Conservation (phyloP, 2,113 vertebrate genomes). For the Crocuta crocuta region DNA sequence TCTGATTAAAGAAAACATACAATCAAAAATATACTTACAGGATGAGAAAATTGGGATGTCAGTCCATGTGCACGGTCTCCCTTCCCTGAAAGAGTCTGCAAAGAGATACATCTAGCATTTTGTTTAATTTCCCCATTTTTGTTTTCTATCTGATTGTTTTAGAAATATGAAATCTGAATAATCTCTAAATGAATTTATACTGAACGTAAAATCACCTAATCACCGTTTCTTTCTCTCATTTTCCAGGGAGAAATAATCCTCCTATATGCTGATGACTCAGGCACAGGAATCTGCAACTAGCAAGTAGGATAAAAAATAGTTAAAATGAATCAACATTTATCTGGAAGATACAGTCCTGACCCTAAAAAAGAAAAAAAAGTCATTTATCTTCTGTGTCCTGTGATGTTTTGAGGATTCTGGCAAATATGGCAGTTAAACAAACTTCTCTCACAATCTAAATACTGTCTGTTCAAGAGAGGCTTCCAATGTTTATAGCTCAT, state of each 20-base stretch:
- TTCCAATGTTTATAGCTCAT: slow-evolving; percentile 85
- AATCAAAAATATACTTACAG: slow-evolving; percentile 58
- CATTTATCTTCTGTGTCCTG: slow-evolving; percentile 83
- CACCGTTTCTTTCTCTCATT: slow-evolving; percentile 30
- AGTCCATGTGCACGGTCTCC: not conserved
- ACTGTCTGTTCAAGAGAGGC: slow-evolving; percentile 84
- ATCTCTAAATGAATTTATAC: not conserved
- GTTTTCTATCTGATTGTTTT: not conserved
- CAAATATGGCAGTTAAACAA: slow-evolving; percentile 82
- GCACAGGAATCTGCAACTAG: slow-evolving; percentile 27
- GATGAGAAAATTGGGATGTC: not conserved
- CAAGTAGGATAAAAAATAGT: slow-evolving; percentile 64
- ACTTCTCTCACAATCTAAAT: slow-evolving; percentile 83
- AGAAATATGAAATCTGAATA: slow-evolving; percentile 32
- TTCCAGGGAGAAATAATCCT: slow-evolving; percentile 57
- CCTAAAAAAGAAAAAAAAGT: slow-evolving; percentile 71
- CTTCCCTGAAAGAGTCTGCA: not conserved
- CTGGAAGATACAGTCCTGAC: slow-evolving; percentile 71
- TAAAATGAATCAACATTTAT: slow-evolving; percentile 61
- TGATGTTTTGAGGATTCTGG: slow-evolving; percentile 83
- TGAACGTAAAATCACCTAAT: slow-evolving; percentile 42
- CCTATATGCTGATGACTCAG: not conserved
- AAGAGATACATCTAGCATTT: not conserved
- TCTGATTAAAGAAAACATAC: slow-evolving; percentile 48
- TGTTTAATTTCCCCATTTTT: slow-evolving; percentile 18